Evolutionary conservation across 2,113 vertebrate species (phyloP).

Genomic region (Cryptomyrus ogoouensis): DNA sequence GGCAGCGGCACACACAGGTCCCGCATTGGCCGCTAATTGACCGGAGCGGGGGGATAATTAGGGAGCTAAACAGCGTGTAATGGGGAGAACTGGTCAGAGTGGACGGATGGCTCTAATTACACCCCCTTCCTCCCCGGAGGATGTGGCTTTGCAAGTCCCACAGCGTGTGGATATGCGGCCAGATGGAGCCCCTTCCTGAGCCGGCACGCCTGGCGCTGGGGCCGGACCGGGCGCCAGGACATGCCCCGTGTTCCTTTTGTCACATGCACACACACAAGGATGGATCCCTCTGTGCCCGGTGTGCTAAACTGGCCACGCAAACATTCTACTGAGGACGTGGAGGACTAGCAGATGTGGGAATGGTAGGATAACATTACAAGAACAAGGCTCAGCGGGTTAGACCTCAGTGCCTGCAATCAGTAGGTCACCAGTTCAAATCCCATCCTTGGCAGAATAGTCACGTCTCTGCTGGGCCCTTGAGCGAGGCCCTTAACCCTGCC

Average conservation of each 20-base stretch:
- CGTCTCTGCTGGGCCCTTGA: neutral
- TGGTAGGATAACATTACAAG: neutral
- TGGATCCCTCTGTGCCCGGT: neutral
- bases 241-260: neutral
- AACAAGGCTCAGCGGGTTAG: neutral
- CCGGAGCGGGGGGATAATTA: constrained; percentile 21
- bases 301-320: neutral
- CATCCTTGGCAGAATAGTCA: neutral
- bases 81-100: constrained; percentile 13
- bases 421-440: neutral
- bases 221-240: neutral
- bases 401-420: neutral
- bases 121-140: constrained; percentile 6
- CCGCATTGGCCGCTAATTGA: constrained; percentile 16
- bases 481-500: neutral
- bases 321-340: neutral
- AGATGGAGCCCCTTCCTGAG: neutral
- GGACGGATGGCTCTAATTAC: constrained; percentile 18
- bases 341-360: neutral
- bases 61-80: constrained; percentile 18
- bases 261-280: neutral
- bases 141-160: neutral
- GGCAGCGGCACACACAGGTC: neutral
- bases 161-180: neutral
- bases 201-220: neutral